These are phyloP conservation scores for Palloptera scutellata DNA, from an alignment of 2,888 invertebrate genomes.

Conservation along the genomic window DNA sequence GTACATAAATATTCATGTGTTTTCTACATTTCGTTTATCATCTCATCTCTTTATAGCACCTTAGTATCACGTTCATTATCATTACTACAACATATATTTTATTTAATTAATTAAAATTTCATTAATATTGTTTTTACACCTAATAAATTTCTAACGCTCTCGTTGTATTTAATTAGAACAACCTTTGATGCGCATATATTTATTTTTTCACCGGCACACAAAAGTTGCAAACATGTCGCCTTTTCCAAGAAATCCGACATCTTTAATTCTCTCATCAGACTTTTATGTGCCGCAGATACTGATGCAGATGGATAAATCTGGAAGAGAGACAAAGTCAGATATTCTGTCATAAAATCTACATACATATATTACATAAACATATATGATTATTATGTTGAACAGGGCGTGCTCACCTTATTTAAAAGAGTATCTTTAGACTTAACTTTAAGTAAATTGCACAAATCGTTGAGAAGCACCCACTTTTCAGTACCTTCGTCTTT, in stretches of 20 bases:
- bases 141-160: conserved; percentile 81
- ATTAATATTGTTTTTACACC: conserved; percentile 81
- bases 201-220: conserved; percentile 80
- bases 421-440: conserved; percentile 83
- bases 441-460: conserved; percentile 78
- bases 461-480: conserved; percentile 83
- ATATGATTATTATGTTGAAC: background rate
- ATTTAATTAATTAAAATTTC: conserved; percentile 66
- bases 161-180: conserved; percentile 83
- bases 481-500: conserved; percentile 74
- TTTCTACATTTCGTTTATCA: conserved; percentile 32
- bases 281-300: conserved; percentile 53
- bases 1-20: conserved; percentile 31
- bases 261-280: conserved; percentile 74
- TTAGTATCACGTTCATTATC: conserved; percentile 57
- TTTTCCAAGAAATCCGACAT: conserved; percentile 82
- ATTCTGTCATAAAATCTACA: background rate
- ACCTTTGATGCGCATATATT: conserved; percentile 84
- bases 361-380: background rate
- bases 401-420: conserved; percentile 68
- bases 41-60: conserved; percentile 52
- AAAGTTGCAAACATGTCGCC: conserved; percentile 80
- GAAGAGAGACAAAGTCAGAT: conserved; percentile 1
- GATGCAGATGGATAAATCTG: conserved; percentile 63
- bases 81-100: conserved; percentile 28